phyloP scores from a whole-genome alignment of 2,888 invertebrate genomes.

The Atethmia centrago region DNA sequence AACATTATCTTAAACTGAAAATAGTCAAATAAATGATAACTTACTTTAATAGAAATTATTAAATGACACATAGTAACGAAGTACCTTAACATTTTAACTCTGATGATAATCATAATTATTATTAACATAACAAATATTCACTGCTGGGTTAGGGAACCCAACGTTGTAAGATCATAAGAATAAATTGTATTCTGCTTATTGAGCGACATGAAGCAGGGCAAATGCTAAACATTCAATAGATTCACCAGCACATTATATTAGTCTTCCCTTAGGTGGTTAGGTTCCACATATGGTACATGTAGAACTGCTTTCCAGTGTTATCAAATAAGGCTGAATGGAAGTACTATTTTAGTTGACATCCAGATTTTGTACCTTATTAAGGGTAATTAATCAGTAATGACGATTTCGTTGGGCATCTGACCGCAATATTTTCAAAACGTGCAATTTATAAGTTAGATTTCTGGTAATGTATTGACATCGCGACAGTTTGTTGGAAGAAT shows the following conservation, averaged over 20 bases:
- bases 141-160: slow-evolving; percentile 7
- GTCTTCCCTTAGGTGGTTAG: too few relatives aligned
- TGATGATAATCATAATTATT: slow-evolving; percentile 14
- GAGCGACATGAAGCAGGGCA: neutral
- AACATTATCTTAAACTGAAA: slow-evolving; percentile 36
- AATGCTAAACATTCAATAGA: neutral
- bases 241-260: neutral
- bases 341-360: slow-evolving; percentile 13
- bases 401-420: neutral
- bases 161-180: slow-evolving; percentile 1
- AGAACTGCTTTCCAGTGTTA: slow-evolving; percentile 11
- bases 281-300: neutral
- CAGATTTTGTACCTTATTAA: slow-evolving; percentile 10
- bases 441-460: slow-evolving; percentile 8
- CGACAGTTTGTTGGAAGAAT: slow-evolving; percentile 13
- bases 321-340: slow-evolving; percentile 2
- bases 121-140: slow-evolving; percentile 31
- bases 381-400: neutral
- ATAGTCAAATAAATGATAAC: slow-evolving; percentile 32
- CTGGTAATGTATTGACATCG: too few relatives aligned
- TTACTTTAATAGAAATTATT: slow-evolving; percentile 28
- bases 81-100: slow-evolving; percentile 28
- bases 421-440: neutral
- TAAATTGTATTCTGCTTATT: slow-evolving; percentile 17
- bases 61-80: slow-evolving; percentile 30